phyloP scores from a whole-genome alignment of 2,797 vertebrate species.

The Hipposideros larvatus region DNA sequence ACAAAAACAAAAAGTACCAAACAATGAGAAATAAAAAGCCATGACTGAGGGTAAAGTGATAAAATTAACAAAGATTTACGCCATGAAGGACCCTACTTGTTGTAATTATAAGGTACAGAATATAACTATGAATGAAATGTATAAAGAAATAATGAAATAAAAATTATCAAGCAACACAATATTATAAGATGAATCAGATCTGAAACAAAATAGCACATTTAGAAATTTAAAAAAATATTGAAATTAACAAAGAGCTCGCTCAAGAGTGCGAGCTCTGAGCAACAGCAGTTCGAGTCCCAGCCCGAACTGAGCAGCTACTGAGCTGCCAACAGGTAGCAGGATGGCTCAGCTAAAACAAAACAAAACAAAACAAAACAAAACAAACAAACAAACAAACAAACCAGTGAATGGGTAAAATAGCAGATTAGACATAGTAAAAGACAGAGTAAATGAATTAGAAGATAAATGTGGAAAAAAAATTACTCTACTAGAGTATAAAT shows the following conservation, averaged over 20 bases:
- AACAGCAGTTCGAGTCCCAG: too few species aligned
- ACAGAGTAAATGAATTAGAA: neutral
- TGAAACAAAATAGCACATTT: neutral
- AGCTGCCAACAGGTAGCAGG: too few species aligned
- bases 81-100: neutral
- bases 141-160: neutral
- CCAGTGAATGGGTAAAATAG: neutral
- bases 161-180: neutral
- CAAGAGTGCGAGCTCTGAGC: too few species aligned
- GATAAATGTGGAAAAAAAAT: neutral
- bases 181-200: neutral
- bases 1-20: neutral
- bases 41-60: neutral
- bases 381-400: neutral
- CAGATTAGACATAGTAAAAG: neutral
- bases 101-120: neutral
- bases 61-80: neutral
- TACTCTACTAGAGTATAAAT: neutral
- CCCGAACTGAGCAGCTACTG: too few species aligned
- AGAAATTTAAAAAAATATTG: neutral
- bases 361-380: too few species aligned
- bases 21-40: neutral
- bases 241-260: neutral
- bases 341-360: too few species aligned
- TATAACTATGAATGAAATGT: neutral